phyloP scores from a whole-genome alignment of 2,797 vertebrate species.

The Bucorvus abyssinicus region DNA sequence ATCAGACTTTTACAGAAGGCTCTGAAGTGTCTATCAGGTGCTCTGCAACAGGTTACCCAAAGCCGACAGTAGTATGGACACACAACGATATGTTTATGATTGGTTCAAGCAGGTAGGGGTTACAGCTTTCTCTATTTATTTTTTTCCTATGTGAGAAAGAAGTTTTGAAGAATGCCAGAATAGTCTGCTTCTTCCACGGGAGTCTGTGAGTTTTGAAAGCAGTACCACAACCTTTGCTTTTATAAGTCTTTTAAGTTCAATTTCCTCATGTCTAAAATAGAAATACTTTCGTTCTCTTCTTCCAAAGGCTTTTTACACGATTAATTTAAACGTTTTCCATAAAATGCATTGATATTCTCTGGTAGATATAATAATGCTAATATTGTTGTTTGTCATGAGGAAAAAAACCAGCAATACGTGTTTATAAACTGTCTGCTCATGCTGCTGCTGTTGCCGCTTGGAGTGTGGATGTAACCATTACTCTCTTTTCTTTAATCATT shows the following conservation, averaged over 20 bases:
- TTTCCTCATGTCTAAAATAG: neutral
- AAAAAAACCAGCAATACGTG: neutral
- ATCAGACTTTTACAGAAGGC: conserved; percentile 87
- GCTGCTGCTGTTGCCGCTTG: neutral
- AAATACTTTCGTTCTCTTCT: neutral
- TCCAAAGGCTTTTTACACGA: neutral
- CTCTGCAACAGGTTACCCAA: conserved; percentile 86
- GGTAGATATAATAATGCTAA: neutral
- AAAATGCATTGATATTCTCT: neutral
- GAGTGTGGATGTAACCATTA: neutral
- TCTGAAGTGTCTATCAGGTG: conserved; percentile 89
- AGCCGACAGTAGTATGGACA: conserved; percentile 88
- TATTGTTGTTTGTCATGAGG: neutral
- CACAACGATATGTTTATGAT: conserved; percentile 89
- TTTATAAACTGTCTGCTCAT: neutral
- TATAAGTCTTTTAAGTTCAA: neutral
- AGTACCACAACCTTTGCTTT: neutral
- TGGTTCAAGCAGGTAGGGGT: conserved; percentile 85
- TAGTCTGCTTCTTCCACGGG: neutral
- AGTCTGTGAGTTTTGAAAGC: neutral
- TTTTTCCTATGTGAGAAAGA: neutral
- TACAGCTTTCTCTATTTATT: neutral
- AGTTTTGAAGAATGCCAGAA: neutral
- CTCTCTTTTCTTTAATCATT: neutral
- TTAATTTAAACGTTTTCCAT: neutral